Conservation (phyloP, 2,797 vertebrate genomes). For the Lindbergichthys nudifrons region DNA sequence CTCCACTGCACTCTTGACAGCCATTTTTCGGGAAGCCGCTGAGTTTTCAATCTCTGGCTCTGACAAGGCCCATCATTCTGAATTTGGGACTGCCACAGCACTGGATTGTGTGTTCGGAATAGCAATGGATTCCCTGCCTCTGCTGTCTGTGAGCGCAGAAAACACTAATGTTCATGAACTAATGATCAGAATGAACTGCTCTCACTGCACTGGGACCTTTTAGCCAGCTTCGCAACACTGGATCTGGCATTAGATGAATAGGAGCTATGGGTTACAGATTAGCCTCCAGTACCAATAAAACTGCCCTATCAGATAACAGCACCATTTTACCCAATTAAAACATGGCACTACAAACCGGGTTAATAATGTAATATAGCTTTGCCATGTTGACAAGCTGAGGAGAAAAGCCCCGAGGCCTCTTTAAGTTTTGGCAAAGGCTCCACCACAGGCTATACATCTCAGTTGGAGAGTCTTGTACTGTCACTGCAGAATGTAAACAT, state of each 20-base stretch:
- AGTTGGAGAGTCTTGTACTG: conserved; percentile 28
- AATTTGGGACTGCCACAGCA: conserved; percentile 40
- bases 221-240: conserved; percentile 28
- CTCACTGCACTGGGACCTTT: conserved; percentile 20
- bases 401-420: conserved; percentile 27
- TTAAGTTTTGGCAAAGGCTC: conserved; percentile 43
- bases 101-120: conserved; percentile 62
- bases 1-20: conserved; percentile 11
- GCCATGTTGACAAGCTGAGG: conserved; percentile 41
- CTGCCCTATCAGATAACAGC: conserved; percentile 50
- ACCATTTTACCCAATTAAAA: conserved; percentile 54
- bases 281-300: conserved; percentile 37
- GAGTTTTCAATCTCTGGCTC: conserved; percentile 60
- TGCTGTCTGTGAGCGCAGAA: conserved; percentile 38
- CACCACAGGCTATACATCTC: conserved; percentile 26
- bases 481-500: conserved; percentile 56
- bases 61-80: conserved; percentile 58
- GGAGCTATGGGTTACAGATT: conserved; percentile 40
- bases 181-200: conserved; percentile 52
- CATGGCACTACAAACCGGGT: conserved; percentile 22
- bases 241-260: conserved; percentile 17
- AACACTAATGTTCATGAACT: conserved; percentile 42
- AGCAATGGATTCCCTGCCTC: conserved; percentile 40
- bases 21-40: conserved; percentile 33
- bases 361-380: conserved; percentile 25